These are phyloP conservation scores for Galeopterus variegatus DNA, from an alignment of 2,113 vertebrate genomes.

Conservation along the genomic window DNA sequence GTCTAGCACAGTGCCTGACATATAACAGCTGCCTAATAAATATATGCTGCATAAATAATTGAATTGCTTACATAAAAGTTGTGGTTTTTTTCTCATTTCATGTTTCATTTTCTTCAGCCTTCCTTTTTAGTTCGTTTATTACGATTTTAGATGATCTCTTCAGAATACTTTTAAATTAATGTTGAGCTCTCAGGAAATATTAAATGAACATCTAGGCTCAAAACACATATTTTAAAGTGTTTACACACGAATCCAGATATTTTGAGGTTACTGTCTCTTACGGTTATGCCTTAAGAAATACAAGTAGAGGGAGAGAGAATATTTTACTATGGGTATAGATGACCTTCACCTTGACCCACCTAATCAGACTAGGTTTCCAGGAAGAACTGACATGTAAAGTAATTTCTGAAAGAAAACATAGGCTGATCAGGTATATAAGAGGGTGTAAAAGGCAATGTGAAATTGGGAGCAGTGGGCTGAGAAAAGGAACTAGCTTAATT, in stretches of 20 bases:
- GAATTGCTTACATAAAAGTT: conserved; percentile 32
- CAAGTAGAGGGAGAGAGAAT: not conserved
- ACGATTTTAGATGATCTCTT: conserved; percentile 52
- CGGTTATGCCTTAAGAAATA: not conserved
- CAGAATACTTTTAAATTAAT: conserved; percentile 29
- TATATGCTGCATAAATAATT: not conserved
- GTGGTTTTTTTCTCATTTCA: not conserved
- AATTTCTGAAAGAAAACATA: conserved; percentile 36
- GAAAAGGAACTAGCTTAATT: conserved; percentile 6
- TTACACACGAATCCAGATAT: not conserved
- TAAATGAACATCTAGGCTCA: not conserved
- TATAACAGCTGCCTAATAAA: not conserved
- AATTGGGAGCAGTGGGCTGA: not conserved
- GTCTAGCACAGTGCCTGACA: not conserved
- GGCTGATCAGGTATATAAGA: not conserved
- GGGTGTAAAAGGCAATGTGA: not conserved
- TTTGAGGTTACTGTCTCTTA: not conserved
- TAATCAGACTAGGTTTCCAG: conserved; percentile 40
- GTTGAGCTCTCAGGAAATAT: conserved; percentile 33
- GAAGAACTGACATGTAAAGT: conserved; percentile 21
- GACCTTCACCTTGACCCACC: conserved; percentile 35
- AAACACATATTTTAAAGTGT: not conserved
- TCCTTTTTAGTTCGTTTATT: conserved; percentile 28
- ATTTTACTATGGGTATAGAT: conserved; percentile 8
- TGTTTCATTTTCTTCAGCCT: conserved; percentile 42